These are phyloP conservation scores for Chloroceryle inda DNA, from an alignment of 2,797 vertebrate species.

Conservation along the genomic window DNA sequence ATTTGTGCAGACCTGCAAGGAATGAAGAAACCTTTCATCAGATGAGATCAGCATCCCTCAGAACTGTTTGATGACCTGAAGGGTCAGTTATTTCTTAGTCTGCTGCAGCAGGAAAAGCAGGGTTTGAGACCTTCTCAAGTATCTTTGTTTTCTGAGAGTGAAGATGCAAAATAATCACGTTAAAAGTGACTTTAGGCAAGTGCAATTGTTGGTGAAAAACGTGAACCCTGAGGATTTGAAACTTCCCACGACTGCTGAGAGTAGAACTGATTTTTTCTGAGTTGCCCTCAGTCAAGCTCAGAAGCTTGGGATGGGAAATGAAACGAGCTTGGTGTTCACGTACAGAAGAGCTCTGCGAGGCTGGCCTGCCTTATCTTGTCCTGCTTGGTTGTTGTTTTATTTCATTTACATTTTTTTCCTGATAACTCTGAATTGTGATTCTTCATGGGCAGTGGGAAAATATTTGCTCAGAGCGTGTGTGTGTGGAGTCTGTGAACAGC, in stretches of 20 bases:
- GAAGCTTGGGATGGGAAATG: neutral
- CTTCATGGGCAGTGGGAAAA: neutral
- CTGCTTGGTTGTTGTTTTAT: neutral
- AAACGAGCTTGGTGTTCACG: neutral
- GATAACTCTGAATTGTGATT: neutral
- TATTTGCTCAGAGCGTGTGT: neutral
- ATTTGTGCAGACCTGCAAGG: neutral
- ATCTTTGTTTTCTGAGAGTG: neutral
- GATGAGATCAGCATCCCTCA: neutral
- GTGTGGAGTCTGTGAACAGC: neutral
- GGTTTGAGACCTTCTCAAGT: neutral
- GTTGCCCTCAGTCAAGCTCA: neutral
- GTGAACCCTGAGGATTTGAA: neutral
- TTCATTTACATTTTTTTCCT: neutral
- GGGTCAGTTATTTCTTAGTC: neutral
- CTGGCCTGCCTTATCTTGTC: neutral
- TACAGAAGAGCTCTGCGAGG: accelerated
- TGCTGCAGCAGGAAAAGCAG: neutral
- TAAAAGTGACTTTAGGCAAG: neutral
- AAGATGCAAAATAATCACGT: neutral
- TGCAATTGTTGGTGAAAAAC: neutral
- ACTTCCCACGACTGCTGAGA: neutral
- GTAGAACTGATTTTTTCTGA: neutral
- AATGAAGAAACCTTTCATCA: neutral
- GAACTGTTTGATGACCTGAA: too few relatives aligned